Evolutionary conservation across 2,888 invertebrate genomes (phyloP).

Genomic region (Macaria notata): DNA sequence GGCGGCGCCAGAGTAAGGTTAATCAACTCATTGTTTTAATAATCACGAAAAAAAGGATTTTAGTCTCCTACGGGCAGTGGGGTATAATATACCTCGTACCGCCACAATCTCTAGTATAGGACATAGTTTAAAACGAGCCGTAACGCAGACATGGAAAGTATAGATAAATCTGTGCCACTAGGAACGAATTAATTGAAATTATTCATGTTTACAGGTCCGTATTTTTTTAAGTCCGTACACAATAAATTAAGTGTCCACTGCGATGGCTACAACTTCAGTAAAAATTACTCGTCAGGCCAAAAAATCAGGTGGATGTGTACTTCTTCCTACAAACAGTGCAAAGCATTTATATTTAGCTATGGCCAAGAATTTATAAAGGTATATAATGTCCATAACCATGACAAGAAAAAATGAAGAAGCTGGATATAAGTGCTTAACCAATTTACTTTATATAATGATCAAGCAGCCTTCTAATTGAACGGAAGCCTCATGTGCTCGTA

Average conservation of each 20-base stretch:
- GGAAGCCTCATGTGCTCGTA: too few species aligned
- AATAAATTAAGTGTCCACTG: slow-evolving; percentile 11
- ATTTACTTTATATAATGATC: too few species aligned
- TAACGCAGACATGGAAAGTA: too few species aligned
- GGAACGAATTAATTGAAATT: neutral
- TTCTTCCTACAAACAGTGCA: slow-evolving; percentile 29
- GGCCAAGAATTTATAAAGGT: slow-evolving; percentile 30
- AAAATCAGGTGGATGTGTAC: slow-evolving; percentile 40
- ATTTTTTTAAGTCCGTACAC: neutral
- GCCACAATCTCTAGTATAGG: too few species aligned
- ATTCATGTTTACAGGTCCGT: neutral
- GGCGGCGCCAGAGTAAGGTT: neutral
- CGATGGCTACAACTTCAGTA: slow-evolving; percentile 4
- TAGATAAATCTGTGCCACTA: too few species aligned
- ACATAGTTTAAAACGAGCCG: too few species aligned
- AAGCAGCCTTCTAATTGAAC: too few species aligned
- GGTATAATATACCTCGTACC: neutral
- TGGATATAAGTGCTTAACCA: neutral
- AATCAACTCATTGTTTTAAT: too few species aligned
- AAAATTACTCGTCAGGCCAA: neutral
- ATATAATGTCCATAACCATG: slow-evolving; percentile 35
- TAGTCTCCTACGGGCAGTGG: neutral
- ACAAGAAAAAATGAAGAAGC: neutral
- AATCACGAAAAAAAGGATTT: neutral
- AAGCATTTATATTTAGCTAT: slow-evolving; percentile 33